Evolutionary conservation across 1,140 invertebrate species (phyloP).

Genomic region (Heliconius congener): DNA sequence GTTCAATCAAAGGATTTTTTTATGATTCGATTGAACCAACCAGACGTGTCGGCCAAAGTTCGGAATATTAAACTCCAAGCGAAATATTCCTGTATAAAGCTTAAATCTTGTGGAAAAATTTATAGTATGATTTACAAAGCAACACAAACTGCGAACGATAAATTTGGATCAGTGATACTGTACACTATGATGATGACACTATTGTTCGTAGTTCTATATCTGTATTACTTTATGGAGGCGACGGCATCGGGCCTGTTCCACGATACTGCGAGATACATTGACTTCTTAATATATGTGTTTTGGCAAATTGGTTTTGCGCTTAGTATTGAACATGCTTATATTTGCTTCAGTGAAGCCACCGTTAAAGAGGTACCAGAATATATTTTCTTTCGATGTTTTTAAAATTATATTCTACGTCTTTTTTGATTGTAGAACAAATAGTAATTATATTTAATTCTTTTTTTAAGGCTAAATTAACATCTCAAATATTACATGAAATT

Average conservation of each 20-base stretch:
- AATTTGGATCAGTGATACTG: constrained; percentile 53
- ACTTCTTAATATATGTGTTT: constrained; percentile 54
- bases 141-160: constrained; percentile 42
- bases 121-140: constrained; percentile 53
- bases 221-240: constrained; percentile 71
- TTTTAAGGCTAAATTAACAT: constrained; percentile 50
- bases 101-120: constrained; percentile 54
- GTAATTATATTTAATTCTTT: constrained; percentile 18
- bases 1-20: constrained; percentile 44
- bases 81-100: constrained; percentile 50
- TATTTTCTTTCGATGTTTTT: not conserved
- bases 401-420: not conserved
- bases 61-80: constrained; percentile 42
- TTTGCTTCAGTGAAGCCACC: constrained; percentile 51
- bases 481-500: constrained; percentile 51
- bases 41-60: constrained; percentile 34
- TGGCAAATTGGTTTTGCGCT: constrained; percentile 56
- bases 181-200: constrained; percentile 49
- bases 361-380: constrained; percentile 47
- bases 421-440: not conserved
- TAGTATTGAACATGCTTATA: constrained; percentile 45
- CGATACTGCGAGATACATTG: constrained; percentile 48
- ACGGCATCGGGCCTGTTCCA: constrained; percentile 61
- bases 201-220: constrained; percentile 49
- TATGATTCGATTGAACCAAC: constrained; percentile 44